These are phyloP conservation scores for Connochaetes taurinus DNA, from an alignment of 2,113 vertebrate species.

Conservation along the genomic window DNA sequence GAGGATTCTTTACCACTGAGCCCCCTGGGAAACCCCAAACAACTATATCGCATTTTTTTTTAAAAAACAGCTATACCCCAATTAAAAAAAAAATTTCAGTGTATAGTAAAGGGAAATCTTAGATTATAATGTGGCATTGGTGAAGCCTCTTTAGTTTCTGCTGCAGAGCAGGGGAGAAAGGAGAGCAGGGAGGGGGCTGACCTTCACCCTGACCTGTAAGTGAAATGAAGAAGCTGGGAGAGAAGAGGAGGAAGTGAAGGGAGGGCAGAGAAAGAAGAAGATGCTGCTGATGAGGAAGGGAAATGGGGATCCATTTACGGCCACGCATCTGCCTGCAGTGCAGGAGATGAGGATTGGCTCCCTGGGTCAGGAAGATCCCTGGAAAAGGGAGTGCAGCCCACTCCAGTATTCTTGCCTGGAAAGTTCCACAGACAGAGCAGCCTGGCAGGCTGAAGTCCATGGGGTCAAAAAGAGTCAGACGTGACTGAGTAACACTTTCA, in stretches of 20 bases:
- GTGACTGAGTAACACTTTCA: neutral
- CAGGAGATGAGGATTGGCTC: neutral
- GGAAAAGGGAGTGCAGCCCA: neutral
- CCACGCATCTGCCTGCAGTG: neutral
- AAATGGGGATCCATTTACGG: neutral
- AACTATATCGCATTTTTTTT: neutral
- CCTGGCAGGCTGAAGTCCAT: neutral
- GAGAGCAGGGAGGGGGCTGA: accelerated
- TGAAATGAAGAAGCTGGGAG: too few relatives aligned
- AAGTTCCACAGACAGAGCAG: neutral
- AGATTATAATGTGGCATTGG: neutral
- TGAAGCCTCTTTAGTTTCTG: neutral
- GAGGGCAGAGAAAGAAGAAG: neutral
- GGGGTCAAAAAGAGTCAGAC: neutral
- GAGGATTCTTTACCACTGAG: neutral
- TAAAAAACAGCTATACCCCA: neutral
- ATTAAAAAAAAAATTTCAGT: neutral
- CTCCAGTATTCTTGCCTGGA: neutral
- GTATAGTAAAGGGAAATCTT: neutral
- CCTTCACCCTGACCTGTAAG: neutral
- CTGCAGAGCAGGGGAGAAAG: neutral
- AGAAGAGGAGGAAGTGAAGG: accelerated
- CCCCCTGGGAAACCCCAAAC: neutral
- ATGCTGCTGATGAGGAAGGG: neutral
- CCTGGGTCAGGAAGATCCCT: neutral